These are phyloP conservation scores for Rhodophaea formosa DNA, from an alignment of 2,888 invertebrate genomes.

Conservation along the genomic window DNA sequence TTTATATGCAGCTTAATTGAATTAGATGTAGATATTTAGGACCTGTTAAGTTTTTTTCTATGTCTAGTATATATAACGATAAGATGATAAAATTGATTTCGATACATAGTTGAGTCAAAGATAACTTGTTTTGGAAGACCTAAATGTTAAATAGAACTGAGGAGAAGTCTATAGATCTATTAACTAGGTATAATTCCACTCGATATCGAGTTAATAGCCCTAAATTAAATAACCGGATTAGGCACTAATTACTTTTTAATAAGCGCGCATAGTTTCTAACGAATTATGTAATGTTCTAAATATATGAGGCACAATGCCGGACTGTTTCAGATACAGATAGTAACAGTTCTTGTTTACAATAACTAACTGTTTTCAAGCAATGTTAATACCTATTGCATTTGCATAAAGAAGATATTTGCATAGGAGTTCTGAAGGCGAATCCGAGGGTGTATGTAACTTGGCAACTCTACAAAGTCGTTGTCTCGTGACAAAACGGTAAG, in stretches of 20 bases:
- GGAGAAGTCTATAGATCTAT: background rate
- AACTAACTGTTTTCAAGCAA: background rate
- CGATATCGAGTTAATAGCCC: constrained; percentile 11
- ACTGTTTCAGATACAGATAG: background rate
- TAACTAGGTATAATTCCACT: background rate
- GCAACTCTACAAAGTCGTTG: constrained; percentile 10
- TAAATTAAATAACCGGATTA: constrained; percentile 10
- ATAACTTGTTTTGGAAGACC: too few relatives aligned
- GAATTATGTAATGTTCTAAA: constrained; percentile 9
- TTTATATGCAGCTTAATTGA: too few relatives aligned
- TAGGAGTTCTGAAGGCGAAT: constrained; percentile 1
- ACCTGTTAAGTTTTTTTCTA: too few relatives aligned
- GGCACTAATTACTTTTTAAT: background rate
- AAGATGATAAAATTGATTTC: too few relatives aligned
- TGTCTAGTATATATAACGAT: too few relatives aligned
- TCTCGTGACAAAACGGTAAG: constrained; percentile 13
- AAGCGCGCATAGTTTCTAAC: background rate
- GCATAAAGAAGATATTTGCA: background rate
- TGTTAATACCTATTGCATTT: constrained; percentile 1
- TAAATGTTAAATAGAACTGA: background rate
- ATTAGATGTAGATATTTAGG: too few relatives aligned
- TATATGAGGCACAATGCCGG: constrained; percentile 2
- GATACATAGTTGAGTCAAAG: too few relatives aligned
- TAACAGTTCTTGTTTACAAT: background rate
- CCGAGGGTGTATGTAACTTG: constrained; percentile 9